Evolutionary conservation across 2,113 vertebrate species (phyloP), one percentile per base, ranked within the genome.

Genomic region (Alligator sinensis): DNA sequence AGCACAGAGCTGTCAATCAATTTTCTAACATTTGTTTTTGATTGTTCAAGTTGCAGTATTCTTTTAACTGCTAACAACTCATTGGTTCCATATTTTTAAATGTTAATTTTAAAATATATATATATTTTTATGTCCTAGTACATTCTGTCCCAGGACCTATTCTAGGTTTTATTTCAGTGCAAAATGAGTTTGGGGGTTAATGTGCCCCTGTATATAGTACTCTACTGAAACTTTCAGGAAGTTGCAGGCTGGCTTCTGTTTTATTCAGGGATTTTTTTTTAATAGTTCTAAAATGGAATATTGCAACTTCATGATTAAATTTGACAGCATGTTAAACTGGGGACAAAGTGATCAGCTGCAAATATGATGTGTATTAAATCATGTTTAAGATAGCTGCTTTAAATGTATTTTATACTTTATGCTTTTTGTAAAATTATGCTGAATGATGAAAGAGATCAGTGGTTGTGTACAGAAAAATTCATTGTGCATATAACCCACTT

Each of bases 231-330:
- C 97, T 96, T 96, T 34, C 84, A 77, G 96, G 98, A 98, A 97
- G 98, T 98, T 96, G 24, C 96, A 98, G 93, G 86, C 91, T 98
- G 97, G 96, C 98, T 98, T 98, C 97, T 96, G 97, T 95, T 98
- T 98, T 98, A 98, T 98, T 98, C 98, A 98, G 98, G 98, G 98
- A 98, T 98, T 97, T 97, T 96, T 95, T 47, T 47, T 89, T 96
- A 97, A 89, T 91, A 88, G 94, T 68, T 97, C 88, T 95, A 61
- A 80, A 96, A 98, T 95, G 91, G 98, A 96, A 96, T 98, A 97
- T 97, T 97, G 97, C 96, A 97, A 92, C 96, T 97, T 96, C 90
- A 70, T 92, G 18, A 3, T 77, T 64, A 28, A 96, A 92, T 95
- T 84, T 97, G 86, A 97, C 97, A 97, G 85, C 89, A 0, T 76